These are phyloP conservation scores for Pseudocheirus occidentalis DNA, from an alignment of 2,797 vertebrate species.

Conservation along the genomic window DNA sequence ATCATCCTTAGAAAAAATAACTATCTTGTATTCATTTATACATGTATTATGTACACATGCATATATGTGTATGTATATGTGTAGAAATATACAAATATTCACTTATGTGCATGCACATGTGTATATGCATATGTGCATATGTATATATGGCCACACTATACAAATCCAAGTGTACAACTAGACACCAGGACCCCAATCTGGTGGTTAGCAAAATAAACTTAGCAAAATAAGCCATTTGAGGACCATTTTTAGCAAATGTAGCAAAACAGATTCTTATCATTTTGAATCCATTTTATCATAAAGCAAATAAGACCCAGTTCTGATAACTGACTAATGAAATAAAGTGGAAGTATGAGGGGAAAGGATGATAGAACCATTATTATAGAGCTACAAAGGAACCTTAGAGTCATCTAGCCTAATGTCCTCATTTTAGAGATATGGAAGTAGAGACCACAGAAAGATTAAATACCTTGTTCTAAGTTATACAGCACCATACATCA, in stretches of 20 bases:
- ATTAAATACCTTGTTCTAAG: neutral
- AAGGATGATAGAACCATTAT: neutral
- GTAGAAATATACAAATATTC: too few species aligned
- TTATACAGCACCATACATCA: neutral
- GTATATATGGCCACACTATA: neutral
- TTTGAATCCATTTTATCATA: neutral
- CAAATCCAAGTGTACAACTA: neutral
- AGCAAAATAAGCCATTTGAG: constrained; percentile 3
- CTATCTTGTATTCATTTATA: neutral
- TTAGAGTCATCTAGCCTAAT: neutral
- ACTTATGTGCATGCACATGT: too few species aligned
- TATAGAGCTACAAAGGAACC: neutral
- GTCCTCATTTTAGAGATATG: neutral
- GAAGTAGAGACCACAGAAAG: neutral
- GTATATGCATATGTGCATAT: neutral
- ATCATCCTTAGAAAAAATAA: neutral
- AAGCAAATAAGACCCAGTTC: neutral
- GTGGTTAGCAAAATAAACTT: too few species aligned
- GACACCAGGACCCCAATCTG: neutral
- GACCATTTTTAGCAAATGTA: constrained; percentile 24
- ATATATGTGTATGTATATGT: too few species aligned
- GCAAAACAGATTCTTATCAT: constrained; percentile 44
- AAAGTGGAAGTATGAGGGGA: neutral
- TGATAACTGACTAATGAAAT: neutral
- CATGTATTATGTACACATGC: too few species aligned